Conservation (phyloP, 2,888 invertebrate genomes). For the Leucophenga maculata region DNA sequence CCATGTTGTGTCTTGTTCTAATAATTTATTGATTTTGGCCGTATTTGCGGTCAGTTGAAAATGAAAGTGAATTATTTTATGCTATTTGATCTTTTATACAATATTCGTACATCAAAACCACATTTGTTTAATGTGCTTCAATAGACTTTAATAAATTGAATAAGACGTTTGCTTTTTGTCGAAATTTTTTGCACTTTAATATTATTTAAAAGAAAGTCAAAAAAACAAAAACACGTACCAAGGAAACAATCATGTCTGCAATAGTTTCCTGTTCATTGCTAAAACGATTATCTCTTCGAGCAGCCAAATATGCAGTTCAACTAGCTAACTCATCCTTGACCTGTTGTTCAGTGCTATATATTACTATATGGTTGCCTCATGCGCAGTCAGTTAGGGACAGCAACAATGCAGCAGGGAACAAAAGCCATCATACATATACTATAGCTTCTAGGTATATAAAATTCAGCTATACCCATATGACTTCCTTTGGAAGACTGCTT, state of each 20-base stretch:
- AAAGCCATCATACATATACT: constrained; percentile 39
- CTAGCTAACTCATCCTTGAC: too few relatives aligned
- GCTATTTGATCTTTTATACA: constrained; percentile 7
- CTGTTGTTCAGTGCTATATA: constrained; percentile 24
- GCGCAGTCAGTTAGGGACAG: too few relatives aligned
- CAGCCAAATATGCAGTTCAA: too few relatives aligned
- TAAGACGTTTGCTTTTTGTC: constrained; percentile 1
- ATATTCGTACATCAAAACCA: too few relatives aligned
- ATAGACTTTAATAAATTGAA: not conserved
- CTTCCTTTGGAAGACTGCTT: constrained; percentile 52
- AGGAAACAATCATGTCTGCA: constrained; percentile 63
- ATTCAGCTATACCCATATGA: too few relatives aligned
- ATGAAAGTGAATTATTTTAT: constrained; percentile 20
- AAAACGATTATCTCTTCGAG: constrained; percentile 52
- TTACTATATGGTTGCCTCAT: not conserved
- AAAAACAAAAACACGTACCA: constrained; percentile 59
- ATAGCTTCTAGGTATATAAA: too few relatives aligned
- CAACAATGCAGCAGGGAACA: constrained; percentile 22
- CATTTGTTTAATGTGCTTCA: too few relatives aligned
- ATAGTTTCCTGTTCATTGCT: constrained; percentile 61
- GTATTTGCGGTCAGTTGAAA: not conserved
- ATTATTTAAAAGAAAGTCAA: too few relatives aligned
- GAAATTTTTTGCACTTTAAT: not conserved
- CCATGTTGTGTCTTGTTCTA: not conserved
- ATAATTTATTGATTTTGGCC: constrained; percentile 18